Base-by-base conservation (phyloP, 2,113 vertebrate species). In the Larimichthys polyactis region DNA sequence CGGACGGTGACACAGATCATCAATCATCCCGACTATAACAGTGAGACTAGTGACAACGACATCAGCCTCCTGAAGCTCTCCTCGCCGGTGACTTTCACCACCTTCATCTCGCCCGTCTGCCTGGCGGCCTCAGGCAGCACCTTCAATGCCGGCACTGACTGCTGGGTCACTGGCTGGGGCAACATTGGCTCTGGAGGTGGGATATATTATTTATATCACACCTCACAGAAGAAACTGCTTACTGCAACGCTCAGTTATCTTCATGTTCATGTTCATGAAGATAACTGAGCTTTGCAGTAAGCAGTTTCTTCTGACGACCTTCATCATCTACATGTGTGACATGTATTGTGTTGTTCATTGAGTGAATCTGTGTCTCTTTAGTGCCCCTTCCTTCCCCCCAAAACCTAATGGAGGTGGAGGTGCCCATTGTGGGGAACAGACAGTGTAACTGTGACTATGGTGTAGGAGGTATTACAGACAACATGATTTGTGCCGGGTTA, bases 151-250 rank as follows among this genome's bases (percentile, higher is more conserved):
- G 94, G 94, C 22, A 89, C 89, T 7, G 52, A 49, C 0, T 89
- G 90, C 64, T 96, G 93, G n/a, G 93, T 97, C 83, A 97, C 96
- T 0, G 96, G 97, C 63, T 97, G 96, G 96, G 96, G 97, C 1
- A 17, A 43, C 0, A 80, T 87, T 3, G 40, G 69, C 90, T 79
- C 0, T 90, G 94, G 52, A 93, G 94, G 95, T 96, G 15, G 32
- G 7, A 7, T 36, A 7, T 36, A 36, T 36, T 36, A 36, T 7
- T 36, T 7, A 36, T 36, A 7, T 36, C 32, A 36, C 32, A 36
- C 4, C 32, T 32, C 32, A 32, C 32, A 24, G 24, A 24, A 24
- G 24, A 24, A 24, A 24, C 24, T 24, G 24, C 24, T 24, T 24
- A 36, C 32, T 36, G 32, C 32, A 36, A 36, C 24, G 29, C 29